Base-by-base conservation (phyloP, 2,797 vertebrate species). In the Pangasius krempfi region DNA sequence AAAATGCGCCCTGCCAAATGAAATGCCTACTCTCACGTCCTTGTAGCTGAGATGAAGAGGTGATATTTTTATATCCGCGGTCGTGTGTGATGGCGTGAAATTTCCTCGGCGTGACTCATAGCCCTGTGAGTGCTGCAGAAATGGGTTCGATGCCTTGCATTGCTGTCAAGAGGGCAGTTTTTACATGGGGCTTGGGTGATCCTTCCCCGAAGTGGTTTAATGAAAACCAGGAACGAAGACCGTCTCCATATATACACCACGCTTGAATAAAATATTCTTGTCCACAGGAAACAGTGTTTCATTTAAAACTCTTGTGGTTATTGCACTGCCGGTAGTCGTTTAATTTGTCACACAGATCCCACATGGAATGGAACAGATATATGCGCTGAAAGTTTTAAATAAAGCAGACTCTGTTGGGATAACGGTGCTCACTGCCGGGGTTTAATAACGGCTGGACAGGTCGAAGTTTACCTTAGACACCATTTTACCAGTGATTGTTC, bases 291-390 rank as follows among this genome's bases (percentile, higher is more conserved):
- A 58, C 20, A 9, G 76, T 86, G 60, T 76, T 82, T 90, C 70
- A 52, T 88, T 90, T 83, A 78, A 52, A 81, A 72, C 60, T 62
- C 66, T 79, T 85, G 18, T 27, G 76, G 68, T 68, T 86, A 72
- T 58, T 82, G 83, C 62, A 16, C 79, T 50, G 50, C 73, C 72
- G 25, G 52, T 68, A 68, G 73, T 60, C 47, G 70, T 88, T 90
- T 89, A 13, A 84, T 88, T 75, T 54, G 70, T 90, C 72, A 20
- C 82, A 62, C 79, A 86, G 73, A 18, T 70, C 75, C 87, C 73
- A 44, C 73, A 54, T 78, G 84, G 76, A 89, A 76, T 84, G 12
- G 76, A 81, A 68, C 81, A 66, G 86, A 87, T 76, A 33, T 44
- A 58, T 44, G 73, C 14, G 33, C 70, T 16, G 8, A 37, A 84